Percentiles rank a stretch among this genome's conserved stretches.
Conservation (phyloP, 2,888 invertebrate species). For the Melipona beecheii region DNA sequence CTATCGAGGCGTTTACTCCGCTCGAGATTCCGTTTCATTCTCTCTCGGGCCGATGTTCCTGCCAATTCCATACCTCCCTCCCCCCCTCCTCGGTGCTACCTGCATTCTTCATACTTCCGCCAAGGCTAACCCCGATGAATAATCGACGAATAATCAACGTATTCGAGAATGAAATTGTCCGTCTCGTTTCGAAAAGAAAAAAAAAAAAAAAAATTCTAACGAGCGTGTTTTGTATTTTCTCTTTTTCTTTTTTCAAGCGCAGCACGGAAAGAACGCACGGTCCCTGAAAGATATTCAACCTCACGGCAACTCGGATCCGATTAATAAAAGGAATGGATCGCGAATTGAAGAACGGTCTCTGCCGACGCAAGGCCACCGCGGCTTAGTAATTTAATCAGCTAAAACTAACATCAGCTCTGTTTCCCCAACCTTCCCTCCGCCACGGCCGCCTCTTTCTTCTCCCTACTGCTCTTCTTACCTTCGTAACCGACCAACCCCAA, state of each 20-base stretch:
- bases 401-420: slow-evolving; percentile 82
- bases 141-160: no score
- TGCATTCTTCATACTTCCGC: slow-evolving; percentile 14
- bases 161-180: no score
- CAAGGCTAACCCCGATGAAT: neutral
- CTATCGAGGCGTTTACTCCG: slow-evolving; percentile 59
- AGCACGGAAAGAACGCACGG: slow-evolving; percentile 30
- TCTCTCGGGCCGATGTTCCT: slow-evolving; percentile 45
- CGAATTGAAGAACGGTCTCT: slow-evolving; percentile 79
- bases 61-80: neutral
- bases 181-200: no score
- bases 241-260: slow-evolving; percentile 30
- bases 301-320: slow-evolving; percentile 74
- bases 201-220: no score
- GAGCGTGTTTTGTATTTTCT: neutral
- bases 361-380: slow-evolving; percentile 80
- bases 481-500: slow-evolving; percentile 76
- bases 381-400: slow-evolving; percentile 84
- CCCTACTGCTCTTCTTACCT: slow-evolving; percentile 72
- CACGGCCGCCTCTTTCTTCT: slow-evolving; percentile 67
- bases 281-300: slow-evolving; percentile 57
- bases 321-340: slow-evolving; percentile 82
- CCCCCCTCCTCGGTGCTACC: neutral
- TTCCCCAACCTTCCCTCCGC: slow-evolving; percentile 68
- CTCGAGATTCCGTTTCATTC: slow-evolving; percentile 59